A percentile compares a stretch with the other conserved stretches of the same genome.
Conservation (phyloP, 2,888 invertebrate genomes). For the Chymomyza amoena region DNA sequence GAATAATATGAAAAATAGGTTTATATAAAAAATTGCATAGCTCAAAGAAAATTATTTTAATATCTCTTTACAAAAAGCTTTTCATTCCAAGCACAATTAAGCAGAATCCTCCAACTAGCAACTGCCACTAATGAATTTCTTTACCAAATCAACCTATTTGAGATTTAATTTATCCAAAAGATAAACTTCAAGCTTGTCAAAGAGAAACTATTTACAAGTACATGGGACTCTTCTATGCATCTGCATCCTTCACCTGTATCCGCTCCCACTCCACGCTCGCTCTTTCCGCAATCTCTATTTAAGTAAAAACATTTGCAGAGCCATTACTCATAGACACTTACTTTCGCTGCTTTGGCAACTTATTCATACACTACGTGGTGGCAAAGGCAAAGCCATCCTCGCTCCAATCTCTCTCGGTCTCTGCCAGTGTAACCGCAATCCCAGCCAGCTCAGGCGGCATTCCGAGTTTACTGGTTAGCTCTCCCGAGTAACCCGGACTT, state of each 20-base stretch:
- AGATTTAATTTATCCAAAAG: neutral
- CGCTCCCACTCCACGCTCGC: neutral
- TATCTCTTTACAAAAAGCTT: too few relatives aligned
- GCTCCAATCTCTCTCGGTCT: neutral
- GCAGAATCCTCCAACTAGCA: too few relatives aligned
- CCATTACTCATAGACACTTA: neutral
- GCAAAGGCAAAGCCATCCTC: too few relatives aligned
- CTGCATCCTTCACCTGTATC: neutral
- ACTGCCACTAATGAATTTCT: too few relatives aligned
- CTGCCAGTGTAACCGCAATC: neutral
- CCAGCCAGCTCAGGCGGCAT: neutral
- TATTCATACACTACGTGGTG: neutral
- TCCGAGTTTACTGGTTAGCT: neutral
- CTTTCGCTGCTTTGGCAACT: neutral
- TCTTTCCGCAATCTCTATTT: neutral
- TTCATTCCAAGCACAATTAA: too few relatives aligned
- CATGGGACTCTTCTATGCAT: neutral
- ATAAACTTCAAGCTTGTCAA: neutral
- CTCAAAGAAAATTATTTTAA: neutral
- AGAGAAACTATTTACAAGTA: neutral
- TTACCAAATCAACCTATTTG: neutral
- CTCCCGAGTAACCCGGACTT: constrained; percentile 33
- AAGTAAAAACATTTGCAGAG: neutral
- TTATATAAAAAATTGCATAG: too few relatives aligned
- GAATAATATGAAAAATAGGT: too few relatives aligned